phyloP scores from a whole-genome alignment of 2,888 invertebrate genomes.

The Dicyrtomina minuta region DNA sequence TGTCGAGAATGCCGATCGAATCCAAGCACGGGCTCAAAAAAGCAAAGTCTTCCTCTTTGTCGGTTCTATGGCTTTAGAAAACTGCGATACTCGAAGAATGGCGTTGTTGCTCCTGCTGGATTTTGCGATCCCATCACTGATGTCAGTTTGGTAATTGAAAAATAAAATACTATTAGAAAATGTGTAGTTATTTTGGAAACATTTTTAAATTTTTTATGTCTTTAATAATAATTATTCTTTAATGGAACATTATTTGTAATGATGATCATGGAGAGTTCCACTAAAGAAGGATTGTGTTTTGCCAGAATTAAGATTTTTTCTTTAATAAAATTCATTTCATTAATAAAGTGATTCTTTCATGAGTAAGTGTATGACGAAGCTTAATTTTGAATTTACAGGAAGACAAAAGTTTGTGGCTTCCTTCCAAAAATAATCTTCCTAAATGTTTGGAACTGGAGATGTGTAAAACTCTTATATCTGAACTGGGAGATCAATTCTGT shows the following conservation, averaged over 20 bases:
- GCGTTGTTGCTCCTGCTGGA: constrained; percentile 84
- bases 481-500: constrained; percentile 92
- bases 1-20: constrained; percentile 93
- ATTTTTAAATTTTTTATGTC: no score
- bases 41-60: constrained; percentile 87
- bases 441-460: constrained; percentile 79
- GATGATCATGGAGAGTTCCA: neutral
- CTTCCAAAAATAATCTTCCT: constrained; percentile 69
- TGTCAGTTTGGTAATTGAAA: constrained; percentile 65
- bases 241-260: no score
- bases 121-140: constrained; percentile 90
- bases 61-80: constrained; percentile 93
- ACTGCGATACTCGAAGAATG: constrained; percentile 83
- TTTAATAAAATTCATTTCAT: neutral
- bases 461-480: constrained; percentile 75
- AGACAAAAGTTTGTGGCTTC: constrained; percentile 81
- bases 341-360: neutral
- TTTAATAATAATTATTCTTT: no score
- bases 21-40: constrained; percentile 78
- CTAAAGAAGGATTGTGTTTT: constrained; percentile 1
- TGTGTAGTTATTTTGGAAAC: no score
- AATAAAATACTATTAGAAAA: no score
- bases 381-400: constrained; percentile 67
- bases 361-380: neutral
- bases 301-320: constrained; percentile 1